A percentile compares a stretch with the other conserved stretches of the same genome.
Evolutionary conservation across 1,140 invertebrate species (phyloP).

Genomic region (Bombus waltoni): DNA sequence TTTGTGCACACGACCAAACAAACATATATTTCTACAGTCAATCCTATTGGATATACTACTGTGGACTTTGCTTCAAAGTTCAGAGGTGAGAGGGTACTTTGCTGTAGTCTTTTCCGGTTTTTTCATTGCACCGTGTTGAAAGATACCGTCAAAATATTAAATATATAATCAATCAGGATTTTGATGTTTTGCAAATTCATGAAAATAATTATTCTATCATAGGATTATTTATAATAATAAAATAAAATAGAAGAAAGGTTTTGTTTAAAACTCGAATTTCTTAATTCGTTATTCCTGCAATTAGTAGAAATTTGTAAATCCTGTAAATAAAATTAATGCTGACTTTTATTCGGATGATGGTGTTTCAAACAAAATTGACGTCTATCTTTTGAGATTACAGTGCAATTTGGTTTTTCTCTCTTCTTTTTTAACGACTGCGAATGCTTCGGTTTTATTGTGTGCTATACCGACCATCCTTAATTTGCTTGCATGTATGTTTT

Average conservation of each 20-base stretch:
- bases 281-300: too few relatives aligned
- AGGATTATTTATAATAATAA: too few relatives aligned
- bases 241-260: too few relatives aligned
- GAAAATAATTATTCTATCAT: too few relatives aligned
- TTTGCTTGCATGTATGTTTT: background rate
- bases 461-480: background rate
- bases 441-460: background rate
- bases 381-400: background rate
- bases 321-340: background rate
- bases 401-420: constrained; percentile 3
- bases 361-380: background rate
- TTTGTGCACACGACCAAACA: constrained; percentile 62
- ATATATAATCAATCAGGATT: too few relatives aligned
- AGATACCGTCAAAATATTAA: too few relatives aligned
- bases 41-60: constrained; percentile 66
- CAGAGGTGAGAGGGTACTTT: constrained; percentile 72
- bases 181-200: too few relatives aligned
- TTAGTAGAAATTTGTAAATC: background rate
- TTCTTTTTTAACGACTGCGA: background rate
- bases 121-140: background rate
- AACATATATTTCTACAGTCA: constrained; percentile 65
- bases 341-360: background rate
- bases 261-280: too few relatives aligned
- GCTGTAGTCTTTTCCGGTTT: background rate
- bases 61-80: constrained; percentile 31